Conservation (phyloP, 2,888 invertebrate species). For the Tigriopus californicus region DNA sequence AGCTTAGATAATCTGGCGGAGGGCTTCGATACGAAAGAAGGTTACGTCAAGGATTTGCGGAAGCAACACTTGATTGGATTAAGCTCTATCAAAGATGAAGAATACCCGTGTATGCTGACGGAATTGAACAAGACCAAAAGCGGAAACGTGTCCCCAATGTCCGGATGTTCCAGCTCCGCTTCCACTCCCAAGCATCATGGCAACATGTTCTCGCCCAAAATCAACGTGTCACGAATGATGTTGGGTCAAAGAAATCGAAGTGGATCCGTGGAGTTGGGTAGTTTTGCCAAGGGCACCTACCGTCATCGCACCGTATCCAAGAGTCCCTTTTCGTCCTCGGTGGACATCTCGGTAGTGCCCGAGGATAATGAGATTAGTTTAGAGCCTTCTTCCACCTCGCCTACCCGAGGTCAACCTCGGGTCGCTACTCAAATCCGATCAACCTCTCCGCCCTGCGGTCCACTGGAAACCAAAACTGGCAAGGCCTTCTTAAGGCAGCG, state of each 20-base stretch:
- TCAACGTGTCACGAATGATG: no score
- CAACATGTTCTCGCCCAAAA: no score
- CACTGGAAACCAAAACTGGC: background rate
- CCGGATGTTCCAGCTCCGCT: no score
- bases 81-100: background rate
- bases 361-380: background rate
- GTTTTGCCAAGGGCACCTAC: no score
- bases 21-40: background rate
- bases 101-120: constrained; percentile 6
- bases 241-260: no score
- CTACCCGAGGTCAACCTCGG: no score
- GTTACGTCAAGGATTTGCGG: constrained; percentile 8
- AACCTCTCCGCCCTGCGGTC: no score
- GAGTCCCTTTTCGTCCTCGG: background rate
- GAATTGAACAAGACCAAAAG: background rate
- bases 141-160: background rate
- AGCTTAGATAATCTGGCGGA: constrained; percentile 3
- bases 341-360: background rate
- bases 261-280: no score
- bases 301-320: no score
- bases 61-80: background rate
- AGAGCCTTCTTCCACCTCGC: no score
- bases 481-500: background rate
- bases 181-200: no score
- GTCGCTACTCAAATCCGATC: no score